Base-by-base conservation (phyloP, 2,888 invertebrate genomes). In the Panorpa germanica region DNA sequence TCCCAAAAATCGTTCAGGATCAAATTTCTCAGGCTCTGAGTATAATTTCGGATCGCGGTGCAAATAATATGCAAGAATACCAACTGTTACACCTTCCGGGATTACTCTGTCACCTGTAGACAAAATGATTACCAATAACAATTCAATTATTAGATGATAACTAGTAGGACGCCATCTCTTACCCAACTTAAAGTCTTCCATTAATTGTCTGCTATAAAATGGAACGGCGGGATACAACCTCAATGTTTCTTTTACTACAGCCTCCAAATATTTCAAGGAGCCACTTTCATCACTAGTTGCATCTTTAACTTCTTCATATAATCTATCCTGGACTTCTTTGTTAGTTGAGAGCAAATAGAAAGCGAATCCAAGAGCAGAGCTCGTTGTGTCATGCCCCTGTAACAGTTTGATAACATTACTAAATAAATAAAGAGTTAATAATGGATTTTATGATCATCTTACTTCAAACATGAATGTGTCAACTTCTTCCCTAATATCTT, bases 391-490 rank as follows among this genome's bases (percentile, higher is more conserved):
- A 34, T 65, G 59, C 1, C 63, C 64, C 58, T 55, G n/a, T n/a
- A n/a, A n/a, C n/a, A n/a, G n/a, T n/a, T n/a, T n/a, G n/a, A n/a
- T n/a, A n/a, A n/a, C n/a, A n/a, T n/a, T n/a, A n/a, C n/a, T n/a
- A n/a, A n/a, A n/a, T n/a, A n/a, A n/a, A n/a, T n/a, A n/a, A n/a
- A 33, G 35, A 40, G 40, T n/a, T 33, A 11, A 22, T 6, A 14
- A 25, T 3, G 22, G 4, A 2, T 14, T 24, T 29, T 25, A 17
- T 19, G 17, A 21, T 15, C 9, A 26, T 12, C 15, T 31, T 11
- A 17, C 34, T 41, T 60, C 63, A 41, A 65, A 65, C 57, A 65
- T 59, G 37, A 66, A 64, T 0, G 65, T 65, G 38, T 65, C 61
- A 7, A 64, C 60, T 45, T 65, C 61, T 40, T 62, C 61, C 28